Base-by-base conservation (phyloP, 2,888 invertebrate species). In the Melanostoma scalare region DNA sequence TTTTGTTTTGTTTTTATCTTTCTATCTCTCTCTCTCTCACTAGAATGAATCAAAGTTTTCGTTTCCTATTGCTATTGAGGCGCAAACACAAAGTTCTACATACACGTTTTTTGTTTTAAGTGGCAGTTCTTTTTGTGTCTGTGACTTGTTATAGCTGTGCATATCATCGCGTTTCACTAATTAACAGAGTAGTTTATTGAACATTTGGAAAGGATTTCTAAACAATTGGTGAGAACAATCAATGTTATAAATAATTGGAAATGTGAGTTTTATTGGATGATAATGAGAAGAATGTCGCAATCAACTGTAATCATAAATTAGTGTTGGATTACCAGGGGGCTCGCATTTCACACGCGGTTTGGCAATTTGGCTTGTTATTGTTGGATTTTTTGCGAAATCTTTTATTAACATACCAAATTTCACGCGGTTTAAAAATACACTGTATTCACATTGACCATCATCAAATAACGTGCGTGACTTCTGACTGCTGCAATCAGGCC, bases 141-240 rank as follows among this genome's bases (percentile, higher is more conserved):
- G 36, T 50, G 55, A 58, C 10, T 61, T 8, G 67, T 36, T 53
- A 60, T 9, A 58, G 55, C 35, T 74, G 69, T 84, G 79, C 56
- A 75, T 67, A 79, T 84, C 84, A 84, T 79, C 84, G 79, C 84
- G 40, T 79, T 71, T 63, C 65, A 55, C 84, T 56, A 84, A 84
- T 84, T 79, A 84, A 84, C 79, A 48, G 36, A 58, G 68, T 78
- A 84, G 84, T 84, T 84, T 84, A 84, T 79, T 84, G 84, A 84
- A 60, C 44, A 33, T 61, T 55, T 72, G 33, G 53, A 46, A 53
- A 44, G 46, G 60, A 50, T 46, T 65, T 72, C 30, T 53, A 58
- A 67, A 73, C 58, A 78, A 31, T 63, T 80, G 68, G 48, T 63
- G 56, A 53, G 42, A 35, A 38, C 44, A 55, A 36, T 72, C 50